Evolutionary conservation across 2,113 vertebrate species (phyloP), one percentile per base, ranked within the genome.

Genomic region (Dendrocopos noguchii): DNA sequence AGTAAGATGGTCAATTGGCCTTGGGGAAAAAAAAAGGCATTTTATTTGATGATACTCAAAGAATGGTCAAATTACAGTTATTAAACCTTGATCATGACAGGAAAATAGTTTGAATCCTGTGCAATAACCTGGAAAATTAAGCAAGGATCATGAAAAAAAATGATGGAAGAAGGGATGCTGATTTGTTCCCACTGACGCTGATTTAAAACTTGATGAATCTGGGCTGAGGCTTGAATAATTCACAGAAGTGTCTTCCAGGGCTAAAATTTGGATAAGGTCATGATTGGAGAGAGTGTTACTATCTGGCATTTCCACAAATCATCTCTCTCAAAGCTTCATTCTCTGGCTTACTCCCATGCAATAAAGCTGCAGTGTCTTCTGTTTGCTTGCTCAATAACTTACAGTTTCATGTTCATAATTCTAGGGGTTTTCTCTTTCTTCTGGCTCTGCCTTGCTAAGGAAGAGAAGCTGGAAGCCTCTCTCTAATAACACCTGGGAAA

Each of bases 341-440:
- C 31, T 90, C 75, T 79, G 81, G 10, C 71, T 91, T 73, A 53
- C 68, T 76, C 27, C 94, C 50, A 60, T 70, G 78, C 46, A 87
- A 83, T 82, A 96, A 95, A 88, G 29, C 27, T 73, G 52, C 66
- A 90, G 65, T 65, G 12, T 29, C 36, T 82, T 81, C 22, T 77
- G 39, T 78, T 91, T 95, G 64, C 91, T 92, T 95, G 59, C 61
- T 90, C 74, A 89, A 78, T 89, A 93, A 80, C 65, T 83, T 87
- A 94, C 12, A 42, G 34, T 79, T 84, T 91, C 67, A 46, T 1
- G 2, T 68, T 92, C 82, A 73, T 90, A 80, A 91, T 92, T 96
- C 71, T 55, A 19, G 56, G 21, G 6, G 6, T 64, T 80, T 94
- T 89, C 63, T 78, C n/a, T 65, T 91, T 88, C 29, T 86, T 89